These are phyloP conservation scores for Triplophysa yarkandensis DNA, from an alignment of 2,797 vertebrate species.

Conservation along the genomic window DNA sequence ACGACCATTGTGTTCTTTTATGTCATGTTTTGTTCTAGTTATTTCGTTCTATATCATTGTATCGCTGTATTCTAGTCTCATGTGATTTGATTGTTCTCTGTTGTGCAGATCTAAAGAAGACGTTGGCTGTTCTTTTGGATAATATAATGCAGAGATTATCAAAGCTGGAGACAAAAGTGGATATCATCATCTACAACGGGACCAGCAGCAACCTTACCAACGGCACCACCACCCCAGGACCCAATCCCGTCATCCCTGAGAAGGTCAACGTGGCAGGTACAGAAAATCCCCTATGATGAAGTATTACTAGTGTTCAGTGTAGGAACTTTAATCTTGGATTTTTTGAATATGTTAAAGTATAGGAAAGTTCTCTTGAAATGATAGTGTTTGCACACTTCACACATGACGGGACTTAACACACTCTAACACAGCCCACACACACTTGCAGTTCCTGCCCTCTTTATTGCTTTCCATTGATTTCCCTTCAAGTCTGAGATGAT, in stretches of 20 bases:
- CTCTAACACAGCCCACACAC: constrained; percentile 9
- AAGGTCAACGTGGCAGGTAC: constrained; percentile 96
- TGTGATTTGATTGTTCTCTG: constrained; percentile 2
- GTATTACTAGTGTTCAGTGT: no score
- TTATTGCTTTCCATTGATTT: constrained; percentile 37
- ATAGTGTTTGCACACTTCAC: background rate
- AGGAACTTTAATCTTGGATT: background rate
- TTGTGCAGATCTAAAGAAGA: constrained; percentile 85
- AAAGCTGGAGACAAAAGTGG: constrained; percentile 94
- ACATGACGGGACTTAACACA: background rate
- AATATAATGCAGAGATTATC: constrained; percentile 96
- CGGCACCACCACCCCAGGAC: constrained; percentile 75
- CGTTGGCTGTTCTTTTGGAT: constrained; percentile 93
- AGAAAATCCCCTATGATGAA: background rate
- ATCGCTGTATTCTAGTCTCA: background rate
- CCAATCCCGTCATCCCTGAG: constrained; percentile 81
- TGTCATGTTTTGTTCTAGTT: no score
- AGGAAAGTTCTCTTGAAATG: background rate
- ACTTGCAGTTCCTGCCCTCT: constrained; percentile 13
- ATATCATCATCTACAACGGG: constrained; percentile 91
- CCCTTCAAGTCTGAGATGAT: constrained; percentile 34
- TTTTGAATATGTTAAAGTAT: background rate
- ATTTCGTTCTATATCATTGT: no score
- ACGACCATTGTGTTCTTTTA: no score
- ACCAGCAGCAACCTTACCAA: constrained; percentile 91